phyloP scores from a whole-genome alignment of 2,888 invertebrate species.

The Incurvaria masculella region DNA sequence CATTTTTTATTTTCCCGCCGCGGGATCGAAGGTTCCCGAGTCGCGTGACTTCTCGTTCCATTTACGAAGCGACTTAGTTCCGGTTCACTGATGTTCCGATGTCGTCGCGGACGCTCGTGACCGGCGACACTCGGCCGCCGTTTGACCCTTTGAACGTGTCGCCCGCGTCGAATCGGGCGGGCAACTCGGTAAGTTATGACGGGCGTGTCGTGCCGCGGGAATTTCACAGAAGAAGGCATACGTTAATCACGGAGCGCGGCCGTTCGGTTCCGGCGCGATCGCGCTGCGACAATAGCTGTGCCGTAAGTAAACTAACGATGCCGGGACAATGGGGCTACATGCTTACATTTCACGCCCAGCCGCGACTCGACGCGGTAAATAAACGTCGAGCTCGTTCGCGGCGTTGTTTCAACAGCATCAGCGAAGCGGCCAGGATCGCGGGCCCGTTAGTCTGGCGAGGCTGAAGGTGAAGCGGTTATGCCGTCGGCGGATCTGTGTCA shows the following conservation, averaged over 20 bases:
- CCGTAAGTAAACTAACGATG: neutral
- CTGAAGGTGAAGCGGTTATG: neutral
- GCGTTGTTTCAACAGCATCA: too few species aligned
- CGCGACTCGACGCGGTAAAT: neutral
- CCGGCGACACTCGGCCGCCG: neutral
- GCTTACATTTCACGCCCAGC: neutral
- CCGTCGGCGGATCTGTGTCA: neutral
- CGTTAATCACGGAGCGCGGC: neutral
- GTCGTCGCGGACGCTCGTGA: neutral
- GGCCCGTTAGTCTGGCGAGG: neutral
- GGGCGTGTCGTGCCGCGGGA: too few species aligned
- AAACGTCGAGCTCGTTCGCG: too few species aligned
- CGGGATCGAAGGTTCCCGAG: too few species aligned
- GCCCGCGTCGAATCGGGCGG: neutral
- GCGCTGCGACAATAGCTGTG: too few species aligned
- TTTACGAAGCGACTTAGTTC: neutral
- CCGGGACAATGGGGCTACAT: neutral
- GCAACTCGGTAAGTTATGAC: neutral
- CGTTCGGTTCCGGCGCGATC: too few species aligned
- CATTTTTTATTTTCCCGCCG: neutral
- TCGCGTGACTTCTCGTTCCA: neutral
- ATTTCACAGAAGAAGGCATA: neutral
- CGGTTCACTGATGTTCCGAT: conserved; percentile 1
- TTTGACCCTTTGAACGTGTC: neutral
- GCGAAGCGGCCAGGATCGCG: too few species aligned